Evolutionary conservation across 92 coral and sea anemone species (phyloP), one percentile per base, ranked within the genome.

Genomic region (Desmophyllum pertusum): DNA sequence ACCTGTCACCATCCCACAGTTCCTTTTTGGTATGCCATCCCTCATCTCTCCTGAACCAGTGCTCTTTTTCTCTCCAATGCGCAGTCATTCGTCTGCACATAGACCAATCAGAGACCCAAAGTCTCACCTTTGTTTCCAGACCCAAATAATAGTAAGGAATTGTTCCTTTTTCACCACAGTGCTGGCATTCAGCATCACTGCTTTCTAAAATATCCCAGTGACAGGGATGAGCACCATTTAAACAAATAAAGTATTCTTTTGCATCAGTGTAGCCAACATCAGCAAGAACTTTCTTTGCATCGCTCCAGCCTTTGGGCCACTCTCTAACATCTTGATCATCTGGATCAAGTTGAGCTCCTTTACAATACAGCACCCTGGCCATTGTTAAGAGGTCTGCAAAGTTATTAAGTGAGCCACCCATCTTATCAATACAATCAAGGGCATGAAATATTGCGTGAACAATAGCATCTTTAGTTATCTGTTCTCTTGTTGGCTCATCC

Each of bases 1-100:
- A 92, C 69, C 93, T 59, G 38, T 79, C 84, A 61, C 95, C 95
- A 80, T 89, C 93, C 93, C 93, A 89, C 35, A 92, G 42, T 78
- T 89, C 95, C 38, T 41, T 72, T 50, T 73, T 86, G 1, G 69
- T 42, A 19, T 70, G 64, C 81, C 87, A 61, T 27, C 73, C 85
- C 27, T 80, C 78, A 46, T 68, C 68, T 86, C 90, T 75, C 29
- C 70, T 40, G n/a, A 92, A 30, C 95, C 95, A 90, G 69, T 90
- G 93, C 35, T 80, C 95, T 70, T 72, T 89, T 51, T 90, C 86
- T 35, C 73, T 50, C 94, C 97, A 93, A 62, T 93, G 94, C 2
- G 84, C 80, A 21, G 81, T 66, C 88, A 90, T 86, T 90, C 84
- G 83, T 8, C 77, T 46, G 82, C 93, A 93, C 90, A 85, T 80